phyloP scores from a whole-genome alignment of 2,797 vertebrate genomes.

The Pangasius djambal region DNA sequence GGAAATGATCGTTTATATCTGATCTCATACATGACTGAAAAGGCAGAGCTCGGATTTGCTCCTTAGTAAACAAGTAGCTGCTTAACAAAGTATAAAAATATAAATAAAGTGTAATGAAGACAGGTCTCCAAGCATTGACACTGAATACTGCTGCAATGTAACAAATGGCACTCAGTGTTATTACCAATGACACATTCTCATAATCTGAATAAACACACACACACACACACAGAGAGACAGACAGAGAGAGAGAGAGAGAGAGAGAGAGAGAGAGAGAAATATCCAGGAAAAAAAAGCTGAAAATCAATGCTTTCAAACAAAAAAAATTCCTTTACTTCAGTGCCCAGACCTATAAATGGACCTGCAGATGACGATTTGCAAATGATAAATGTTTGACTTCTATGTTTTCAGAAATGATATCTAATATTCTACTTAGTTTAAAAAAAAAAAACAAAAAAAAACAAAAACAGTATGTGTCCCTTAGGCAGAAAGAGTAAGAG shows the following conservation, averaged over 20 bases:
- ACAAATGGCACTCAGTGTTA: slow-evolving; percentile 3
- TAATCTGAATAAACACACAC: background rate
- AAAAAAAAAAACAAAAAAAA: background rate
- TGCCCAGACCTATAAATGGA: background rate
- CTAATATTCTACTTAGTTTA: background rate
- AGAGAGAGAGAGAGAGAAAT: background rate
- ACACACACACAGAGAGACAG: background rate
- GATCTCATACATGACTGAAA: background rate
- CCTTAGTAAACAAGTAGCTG: background rate
- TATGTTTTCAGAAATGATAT: background rate
- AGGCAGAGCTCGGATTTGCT: background rate
- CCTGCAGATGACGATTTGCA: background rate
- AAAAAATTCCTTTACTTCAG: background rate
- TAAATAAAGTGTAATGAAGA: slow-evolving; percentile 23
- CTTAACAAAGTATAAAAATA: slow-evolving; percentile 17
- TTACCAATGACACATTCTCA: background rate
- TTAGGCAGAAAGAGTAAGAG: background rate
- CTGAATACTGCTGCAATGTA: slow-evolving; percentile 13
- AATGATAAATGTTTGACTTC: background rate
- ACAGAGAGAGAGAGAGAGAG: too few species aligned
- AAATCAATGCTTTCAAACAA: background rate
- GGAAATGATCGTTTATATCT: slow-evolving; percentile 24
- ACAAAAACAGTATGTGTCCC: background rate
- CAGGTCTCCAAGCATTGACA: background rate
- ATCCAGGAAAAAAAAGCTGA: background rate